Conservation (phyloP, 1,140 invertebrate species). For the Pseudomyrmex flavicornis region DNA sequence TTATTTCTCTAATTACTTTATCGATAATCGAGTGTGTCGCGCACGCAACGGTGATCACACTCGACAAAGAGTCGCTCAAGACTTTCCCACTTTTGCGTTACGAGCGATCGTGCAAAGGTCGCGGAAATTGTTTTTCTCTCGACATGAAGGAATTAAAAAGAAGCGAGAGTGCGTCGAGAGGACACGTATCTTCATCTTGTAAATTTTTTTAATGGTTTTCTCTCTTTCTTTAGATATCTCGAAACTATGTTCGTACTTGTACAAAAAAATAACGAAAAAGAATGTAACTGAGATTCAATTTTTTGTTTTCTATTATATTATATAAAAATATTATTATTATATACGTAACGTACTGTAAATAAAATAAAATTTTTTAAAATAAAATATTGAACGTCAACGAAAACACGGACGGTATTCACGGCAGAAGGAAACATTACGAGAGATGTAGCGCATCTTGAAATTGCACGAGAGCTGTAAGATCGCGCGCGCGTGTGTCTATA, state of each 20-base stretch:
- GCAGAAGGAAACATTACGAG: not conserved
- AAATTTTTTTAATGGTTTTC: not conserved
- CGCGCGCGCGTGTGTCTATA: slow-evolving; percentile 28
- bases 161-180: slow-evolving; percentile 5
- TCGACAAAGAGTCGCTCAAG: slow-evolving; percentile 50
- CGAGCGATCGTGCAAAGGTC: slow-evolving; percentile 47
- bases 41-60: slow-evolving; percentile 68
- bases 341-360: not conserved
- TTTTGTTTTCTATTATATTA: too few relatives aligned
- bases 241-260: not conserved
- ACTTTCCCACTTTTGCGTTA: slow-evolving; percentile 44
- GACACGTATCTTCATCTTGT: slow-evolving; percentile 8
- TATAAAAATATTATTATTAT: too few relatives aligned
- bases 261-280: not conserved
- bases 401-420: not conserved
- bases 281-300: too few relatives aligned
- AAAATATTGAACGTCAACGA: too few relatives aligned
- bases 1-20: slow-evolving; percentile 73
- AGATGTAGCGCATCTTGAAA: not conserved
- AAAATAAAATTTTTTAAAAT: too few relatives aligned
- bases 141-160: slow-evolving; percentile 37
- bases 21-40: slow-evolving; percentile 69
- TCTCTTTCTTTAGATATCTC: too few relatives aligned
- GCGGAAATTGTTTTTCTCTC: slow-evolving; percentile 39
- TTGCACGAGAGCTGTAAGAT: not conserved